These are phyloP conservation scores for Sinocyclocheilus rhinocerous DNA, from an alignment of 2,113 vertebrate species.

Conservation along the genomic window DNA sequence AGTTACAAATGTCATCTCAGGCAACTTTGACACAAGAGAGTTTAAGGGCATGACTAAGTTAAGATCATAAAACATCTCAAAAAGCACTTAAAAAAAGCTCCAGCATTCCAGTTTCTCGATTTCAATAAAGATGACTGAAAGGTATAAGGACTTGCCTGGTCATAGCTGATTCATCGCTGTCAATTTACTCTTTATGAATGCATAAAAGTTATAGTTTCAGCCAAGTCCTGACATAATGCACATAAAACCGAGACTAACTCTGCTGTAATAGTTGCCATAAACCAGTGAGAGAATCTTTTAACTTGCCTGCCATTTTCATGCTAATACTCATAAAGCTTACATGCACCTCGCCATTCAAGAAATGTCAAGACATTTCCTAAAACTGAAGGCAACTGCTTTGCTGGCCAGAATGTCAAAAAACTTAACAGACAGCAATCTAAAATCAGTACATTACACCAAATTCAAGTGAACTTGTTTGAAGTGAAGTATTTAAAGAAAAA, in stretches of 20 bases:
- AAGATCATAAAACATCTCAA: constrained; percentile 48
- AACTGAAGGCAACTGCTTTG: not conserved
- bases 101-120: constrained; percentile 77
- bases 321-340: constrained; percentile 39
- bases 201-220: constrained; percentile 83
- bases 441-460: too few relatives aligned
- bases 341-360: constrained; percentile 3
- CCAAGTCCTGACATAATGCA: constrained; percentile 81
- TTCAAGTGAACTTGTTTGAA: too few relatives aligned
- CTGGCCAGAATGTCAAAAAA: not conserved
- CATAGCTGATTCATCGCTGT: constrained; percentile 76
- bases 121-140: constrained; percentile 84
- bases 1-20: not conserved
- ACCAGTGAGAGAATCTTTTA: constrained; percentile 74
- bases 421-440: not conserved
- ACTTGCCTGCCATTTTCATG: constrained; percentile 59
- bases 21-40: constrained; percentile 17
- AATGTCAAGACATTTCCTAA: not conserved
- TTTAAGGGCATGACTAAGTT: constrained; percentile 34
- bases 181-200: constrained; percentile 81
- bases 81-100: constrained; percentile 63
- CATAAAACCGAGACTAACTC: constrained; percentile 83
- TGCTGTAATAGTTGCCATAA: constrained; percentile 81
- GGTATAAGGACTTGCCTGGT: constrained; percentile 53
- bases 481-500: too few relatives aligned